These are phyloP conservation scores for Ctenopoma kingsleyae DNA, from an alignment of 2,797 vertebrate genomes.

Conservation along the genomic window DNA sequence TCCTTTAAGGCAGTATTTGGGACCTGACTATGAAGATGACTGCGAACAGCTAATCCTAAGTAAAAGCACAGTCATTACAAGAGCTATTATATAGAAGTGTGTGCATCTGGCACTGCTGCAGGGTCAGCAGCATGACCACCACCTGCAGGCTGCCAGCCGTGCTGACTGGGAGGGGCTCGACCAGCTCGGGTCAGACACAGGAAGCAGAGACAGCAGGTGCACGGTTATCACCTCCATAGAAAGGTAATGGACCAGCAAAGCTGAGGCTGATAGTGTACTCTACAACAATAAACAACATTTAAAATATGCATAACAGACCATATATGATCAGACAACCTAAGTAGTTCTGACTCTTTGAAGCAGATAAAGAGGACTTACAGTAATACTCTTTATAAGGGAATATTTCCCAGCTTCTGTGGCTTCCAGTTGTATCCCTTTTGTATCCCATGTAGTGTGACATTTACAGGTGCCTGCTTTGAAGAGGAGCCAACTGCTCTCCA, in stretches of 20 bases:
- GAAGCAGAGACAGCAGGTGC: slow-evolving; percentile 80
- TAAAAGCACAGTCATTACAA: slow-evolving; percentile 38
- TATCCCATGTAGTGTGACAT: slow-evolving; percentile 70
- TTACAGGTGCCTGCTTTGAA: slow-evolving; percentile 76
- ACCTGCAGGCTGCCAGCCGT: slow-evolving; percentile 67
- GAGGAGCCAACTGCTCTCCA: slow-evolving; percentile 76
- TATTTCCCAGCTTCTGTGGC: slow-evolving; percentile 43
- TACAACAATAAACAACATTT: slow-evolving; percentile 39
- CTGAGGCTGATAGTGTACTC: slow-evolving; percentile 44
- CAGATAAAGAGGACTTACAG: slow-evolving; percentile 3
- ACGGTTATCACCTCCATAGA: slow-evolving; percentile 81
- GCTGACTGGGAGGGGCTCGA: slow-evolving; percentile 59
- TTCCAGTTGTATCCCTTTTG: slow-evolving; percentile 61
- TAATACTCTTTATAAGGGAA: slow-evolving; percentile 42
- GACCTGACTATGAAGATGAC: slow-evolving; percentile 5
- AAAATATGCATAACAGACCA: slow-evolving; percentile 18
- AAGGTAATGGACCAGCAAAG: slow-evolving; percentile 72
- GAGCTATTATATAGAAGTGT: slow-evolving; percentile 26
- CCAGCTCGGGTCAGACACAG: slow-evolving; percentile 72
- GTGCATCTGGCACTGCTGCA: slow-evolving; percentile 42
- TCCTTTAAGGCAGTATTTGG: slow-evolving; percentile 24
- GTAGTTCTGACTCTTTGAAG: slow-evolving; percentile 21
- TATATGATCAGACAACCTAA: slow-evolving; percentile 23
- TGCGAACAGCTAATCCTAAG: slow-evolving; percentile 40
- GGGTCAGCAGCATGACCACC: slow-evolving; percentile 57